Percentiles rank a stretch among this genome's conserved stretches.
Evolutionary conservation across 2,888 invertebrate genomes (phyloP).

Genomic region (Sarcophaga caerulescens): DNA sequence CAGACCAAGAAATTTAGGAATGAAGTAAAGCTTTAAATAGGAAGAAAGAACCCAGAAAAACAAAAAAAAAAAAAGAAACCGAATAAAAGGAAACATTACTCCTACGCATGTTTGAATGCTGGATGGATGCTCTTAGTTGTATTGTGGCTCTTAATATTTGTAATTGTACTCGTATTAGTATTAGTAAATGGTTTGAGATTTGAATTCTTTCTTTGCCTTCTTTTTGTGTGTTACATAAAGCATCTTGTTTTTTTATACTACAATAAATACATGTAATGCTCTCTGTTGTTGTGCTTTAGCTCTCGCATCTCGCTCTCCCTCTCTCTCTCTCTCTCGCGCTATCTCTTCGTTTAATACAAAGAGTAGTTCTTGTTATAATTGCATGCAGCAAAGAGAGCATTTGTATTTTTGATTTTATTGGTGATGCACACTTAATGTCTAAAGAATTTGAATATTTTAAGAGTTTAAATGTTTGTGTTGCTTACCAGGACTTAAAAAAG

Average conservation of each 20-base stretch:
- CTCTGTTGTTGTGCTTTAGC: conserved; percentile 3
- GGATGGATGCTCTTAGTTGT: background rate
- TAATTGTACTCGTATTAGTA: background rate
- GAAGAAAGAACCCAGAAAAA: background rate
- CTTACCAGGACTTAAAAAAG: conserved; percentile 66
- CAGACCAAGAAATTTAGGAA: background rate
- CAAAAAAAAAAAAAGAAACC: background rate
- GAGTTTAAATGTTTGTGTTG: conserved; percentile 16
- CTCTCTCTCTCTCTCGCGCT: conserved; percentile 16
- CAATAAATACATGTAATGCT: background rate
- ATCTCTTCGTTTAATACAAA: background rate
- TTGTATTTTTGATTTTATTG: background rate
- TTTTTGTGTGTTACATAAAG: background rate
- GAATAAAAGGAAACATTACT: conserved; percentile 23
- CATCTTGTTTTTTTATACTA: conserved; percentile 32
- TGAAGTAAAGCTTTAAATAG: conserved; percentile 35
- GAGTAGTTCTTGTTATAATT: background rate
- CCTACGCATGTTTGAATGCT: conserved; percentile 65
- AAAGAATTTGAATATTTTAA: background rate
- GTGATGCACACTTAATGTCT: background rate
- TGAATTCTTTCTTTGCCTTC: background rate
- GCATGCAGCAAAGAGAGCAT: background rate
- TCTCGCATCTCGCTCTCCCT: background rate
- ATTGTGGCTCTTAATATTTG: background rate
- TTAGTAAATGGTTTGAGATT: conserved; percentile 29